Evolutionary conservation across 2,888 invertebrate genomes (phyloP), one percentile per base, ranked within the genome.

Genomic region (Lathronympha strigana): DNA sequence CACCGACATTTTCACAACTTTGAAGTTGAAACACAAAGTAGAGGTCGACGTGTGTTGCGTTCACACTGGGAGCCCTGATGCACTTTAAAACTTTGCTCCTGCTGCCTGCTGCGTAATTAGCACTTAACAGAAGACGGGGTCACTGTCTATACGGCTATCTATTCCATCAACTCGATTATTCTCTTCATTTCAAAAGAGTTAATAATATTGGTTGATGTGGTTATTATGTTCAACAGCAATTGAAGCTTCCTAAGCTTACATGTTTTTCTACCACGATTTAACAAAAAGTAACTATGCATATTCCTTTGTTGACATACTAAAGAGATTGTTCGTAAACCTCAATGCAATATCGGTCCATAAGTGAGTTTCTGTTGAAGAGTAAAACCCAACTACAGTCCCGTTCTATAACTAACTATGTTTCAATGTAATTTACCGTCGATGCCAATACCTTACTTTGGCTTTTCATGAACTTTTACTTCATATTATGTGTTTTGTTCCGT

Each of bases 21-120:
- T 60, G 60, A 70, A 70, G 76, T 58, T 64, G 60, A 70, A 70
- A 76, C 72, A 72, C 73, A 69, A 64, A 64, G 63, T 57, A 63
- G 71, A 78, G 76, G 74, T 75, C 75, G 69, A 50, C 68, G 69
- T 69, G 71, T 69, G 71, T 57, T 63, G 67, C 67, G 63, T 55
- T 58, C 68, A 67, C 71, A 68, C 67, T 67, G 61, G 67, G 69
- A 70, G 70, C 70, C 70, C 71, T 73, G 66, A 69, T 64, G 64
- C 60, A 64, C 58, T 64, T 53, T 53, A 58, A 53, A 64, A 53
- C 58, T 64, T 64, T 64, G 53, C 64, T 60, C 36, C 51, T 58
- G 58, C 53, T 53, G 58, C 53, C 40, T 60, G 45, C 58, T 53
- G 51, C 58, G 58, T 64, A 64, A 64, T 64, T 58, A 58, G 58